These are phyloP conservation scores for Erebia palarica DNA, from an alignment of 2,888 invertebrate genomes.

Conservation along the genomic window DNA sequence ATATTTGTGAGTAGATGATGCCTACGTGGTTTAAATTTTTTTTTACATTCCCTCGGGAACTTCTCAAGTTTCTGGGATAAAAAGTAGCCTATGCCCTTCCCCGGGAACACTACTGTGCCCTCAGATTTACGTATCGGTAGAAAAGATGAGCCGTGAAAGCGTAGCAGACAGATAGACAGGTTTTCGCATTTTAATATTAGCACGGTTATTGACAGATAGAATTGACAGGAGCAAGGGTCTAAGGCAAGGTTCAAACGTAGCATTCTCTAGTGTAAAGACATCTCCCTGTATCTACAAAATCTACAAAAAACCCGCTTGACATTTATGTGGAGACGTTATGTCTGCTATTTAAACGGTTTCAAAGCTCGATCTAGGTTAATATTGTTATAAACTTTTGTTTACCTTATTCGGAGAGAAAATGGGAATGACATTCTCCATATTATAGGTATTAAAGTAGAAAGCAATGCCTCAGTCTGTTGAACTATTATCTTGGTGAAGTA, in stretches of 20 bases:
- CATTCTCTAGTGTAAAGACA: not conserved
- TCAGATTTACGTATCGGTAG: no score
- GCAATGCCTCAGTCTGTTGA: not conserved
- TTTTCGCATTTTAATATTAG: not conserved
- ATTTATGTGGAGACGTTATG: slow-evolving; percentile 8
- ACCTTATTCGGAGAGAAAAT: slow-evolving; percentile 3
- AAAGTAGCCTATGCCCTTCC: no score
- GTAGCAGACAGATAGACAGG: not conserved
- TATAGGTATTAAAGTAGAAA: slow-evolving; percentile 1
- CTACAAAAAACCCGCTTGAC: slow-evolving; percentile 3
- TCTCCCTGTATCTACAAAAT: not conserved
- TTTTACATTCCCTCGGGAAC: no score
- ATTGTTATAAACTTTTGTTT: slow-evolving; percentile 15
- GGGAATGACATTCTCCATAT: slow-evolving; percentile 1
- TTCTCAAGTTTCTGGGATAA: no score
- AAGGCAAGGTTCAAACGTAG: not conserved
- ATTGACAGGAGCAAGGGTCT: no score
- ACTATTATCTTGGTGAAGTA: not conserved
- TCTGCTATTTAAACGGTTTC: slow-evolving; percentile 13
- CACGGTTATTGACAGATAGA: not conserved
- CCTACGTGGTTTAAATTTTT: no score
- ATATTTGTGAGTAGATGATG: no score
- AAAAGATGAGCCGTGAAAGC: no score
- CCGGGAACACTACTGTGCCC: no score
- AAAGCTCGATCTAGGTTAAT: slow-evolving; percentile 17